Conservation (phyloP, 2,113 vertebrate genomes). For the Hystrix cristata region DNA sequence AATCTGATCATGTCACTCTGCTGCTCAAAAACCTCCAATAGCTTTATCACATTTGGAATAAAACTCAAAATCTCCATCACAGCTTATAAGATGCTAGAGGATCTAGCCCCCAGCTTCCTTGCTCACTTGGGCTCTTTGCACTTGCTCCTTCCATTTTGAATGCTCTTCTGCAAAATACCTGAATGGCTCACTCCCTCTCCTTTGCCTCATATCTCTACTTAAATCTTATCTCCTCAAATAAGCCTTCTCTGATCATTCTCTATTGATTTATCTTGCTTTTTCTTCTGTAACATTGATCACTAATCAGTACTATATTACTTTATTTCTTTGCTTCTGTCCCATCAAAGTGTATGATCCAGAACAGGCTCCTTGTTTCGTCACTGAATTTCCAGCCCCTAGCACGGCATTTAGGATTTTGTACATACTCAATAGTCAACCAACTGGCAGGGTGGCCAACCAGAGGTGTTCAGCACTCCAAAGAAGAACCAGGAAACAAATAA, state of each 20-base stretch:
- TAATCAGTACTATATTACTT: background rate
- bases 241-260: background rate
- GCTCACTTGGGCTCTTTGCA: background rate
- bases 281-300: background rate
- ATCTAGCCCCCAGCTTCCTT: background rate
- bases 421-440: background rate
- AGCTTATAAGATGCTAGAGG: background rate
- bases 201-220: conserved; percentile 18
- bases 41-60: background rate
- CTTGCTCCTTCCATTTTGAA: background rate
- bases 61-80: background rate
- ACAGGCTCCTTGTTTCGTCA: background rate
- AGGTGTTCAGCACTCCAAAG: background rate
- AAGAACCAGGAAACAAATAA: background rate
- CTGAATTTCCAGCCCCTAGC: background rate
- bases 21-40: background rate
- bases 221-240: conserved; percentile 25
- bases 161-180: background rate
- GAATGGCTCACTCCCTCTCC: background rate
- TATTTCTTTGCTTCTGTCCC: background rate
- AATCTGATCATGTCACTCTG: background rate
- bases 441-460: background rate
- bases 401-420: background rate
- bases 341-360: conserved; percentile 37
- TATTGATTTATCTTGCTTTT: background rate